These are phyloP conservation scores for Sphecodes monilicornis DNA, from an alignment of 2,888 invertebrate genomes.

Conservation along the genomic window DNA sequence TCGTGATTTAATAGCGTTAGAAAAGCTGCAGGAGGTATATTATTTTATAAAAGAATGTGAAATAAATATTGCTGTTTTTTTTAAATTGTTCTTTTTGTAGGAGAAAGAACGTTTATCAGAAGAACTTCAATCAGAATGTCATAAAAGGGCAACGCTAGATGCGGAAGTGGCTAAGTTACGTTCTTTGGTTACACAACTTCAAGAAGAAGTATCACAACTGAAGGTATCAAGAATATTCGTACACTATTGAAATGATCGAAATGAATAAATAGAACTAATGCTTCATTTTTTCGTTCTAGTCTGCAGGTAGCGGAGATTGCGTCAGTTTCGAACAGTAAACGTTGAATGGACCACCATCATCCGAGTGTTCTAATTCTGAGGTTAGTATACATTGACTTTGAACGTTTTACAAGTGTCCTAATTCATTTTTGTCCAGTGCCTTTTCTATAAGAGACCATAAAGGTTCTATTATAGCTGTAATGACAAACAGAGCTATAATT, in stretches of 20 bases:
- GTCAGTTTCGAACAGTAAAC: slow-evolving; percentile 78
- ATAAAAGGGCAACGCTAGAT: slow-evolving; percentile 71
- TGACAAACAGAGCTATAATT: slow-evolving; percentile 35
- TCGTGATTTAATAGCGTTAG: slow-evolving; percentile 68
- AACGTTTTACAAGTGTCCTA: slow-evolving; percentile 35
- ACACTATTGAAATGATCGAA: not conserved
- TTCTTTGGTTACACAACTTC: slow-evolving; percentile 73
- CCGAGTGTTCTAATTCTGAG: slow-evolving; percentile 81
- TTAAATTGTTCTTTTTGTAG: slow-evolving; percentile 78
- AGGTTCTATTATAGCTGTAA: slow-evolving; percentile 62
- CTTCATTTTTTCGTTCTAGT: slow-evolving; percentile 63
- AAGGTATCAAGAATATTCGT: slow-evolving; percentile 70
- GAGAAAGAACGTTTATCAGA: slow-evolving; percentile 85
- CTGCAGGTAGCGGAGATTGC: slow-evolving; percentile 74
- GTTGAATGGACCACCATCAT: slow-evolving; percentile 79
- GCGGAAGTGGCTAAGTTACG: slow-evolving; percentile 76
- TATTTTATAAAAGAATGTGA: not conserved
- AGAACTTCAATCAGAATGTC: slow-evolving; percentile 83
- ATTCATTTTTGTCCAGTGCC: slow-evolving; percentile 59
- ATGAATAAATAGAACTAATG: not conserved
- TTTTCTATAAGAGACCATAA: slow-evolving; percentile 54
- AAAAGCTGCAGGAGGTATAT: slow-evolving; percentile 78
- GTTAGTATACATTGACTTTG: slow-evolving; percentile 75
- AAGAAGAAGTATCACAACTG: slow-evolving; percentile 77
- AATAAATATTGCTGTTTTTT: not conserved